Percentiles rank a stretch among this genome's conserved stretches.
Conservation (phyloP, 2,113 vertebrate species). For the Rhinoptilus africanus region DNA sequence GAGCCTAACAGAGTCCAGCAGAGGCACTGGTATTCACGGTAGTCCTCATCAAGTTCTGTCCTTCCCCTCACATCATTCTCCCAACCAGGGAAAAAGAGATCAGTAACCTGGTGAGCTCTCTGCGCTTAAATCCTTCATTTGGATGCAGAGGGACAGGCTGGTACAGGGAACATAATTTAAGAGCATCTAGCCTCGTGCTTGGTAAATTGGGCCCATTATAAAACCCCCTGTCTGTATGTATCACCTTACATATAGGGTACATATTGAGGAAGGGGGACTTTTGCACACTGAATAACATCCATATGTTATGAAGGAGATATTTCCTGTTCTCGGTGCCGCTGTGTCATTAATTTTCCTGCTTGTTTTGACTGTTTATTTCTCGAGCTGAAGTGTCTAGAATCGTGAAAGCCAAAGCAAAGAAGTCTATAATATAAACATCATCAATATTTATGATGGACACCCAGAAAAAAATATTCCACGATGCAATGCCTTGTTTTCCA, state of each 20-base stretch:
- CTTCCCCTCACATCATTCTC: neutral
- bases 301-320: neutral
- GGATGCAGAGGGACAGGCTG: neutral
- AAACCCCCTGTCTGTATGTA: neutral
- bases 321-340: neutral
- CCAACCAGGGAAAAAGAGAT: neutral
- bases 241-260: neutral
- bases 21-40: neutral
- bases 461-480: neutral
- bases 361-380: slow-evolving; percentile 32
- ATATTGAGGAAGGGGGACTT: neutral
- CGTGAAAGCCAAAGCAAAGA: neutral
- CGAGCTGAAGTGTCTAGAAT: neutral
- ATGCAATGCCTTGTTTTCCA: neutral
- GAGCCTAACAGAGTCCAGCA: neutral
- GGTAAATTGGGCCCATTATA: neutral
- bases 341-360: neutral
- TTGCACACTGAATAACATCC: neutral
- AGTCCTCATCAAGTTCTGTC: neutral
- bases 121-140: neutral
- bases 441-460: slow-evolving; percentile 5
- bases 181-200: neutral
- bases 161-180: neutral
- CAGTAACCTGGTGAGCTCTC: neutral
- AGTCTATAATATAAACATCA: neutral